A percentile compares a stretch with the other conserved stretches of the same genome.
Evolutionary conservation across 2,888 invertebrate species (phyloP).

Genomic region (Aphidius colemani): DNA sequence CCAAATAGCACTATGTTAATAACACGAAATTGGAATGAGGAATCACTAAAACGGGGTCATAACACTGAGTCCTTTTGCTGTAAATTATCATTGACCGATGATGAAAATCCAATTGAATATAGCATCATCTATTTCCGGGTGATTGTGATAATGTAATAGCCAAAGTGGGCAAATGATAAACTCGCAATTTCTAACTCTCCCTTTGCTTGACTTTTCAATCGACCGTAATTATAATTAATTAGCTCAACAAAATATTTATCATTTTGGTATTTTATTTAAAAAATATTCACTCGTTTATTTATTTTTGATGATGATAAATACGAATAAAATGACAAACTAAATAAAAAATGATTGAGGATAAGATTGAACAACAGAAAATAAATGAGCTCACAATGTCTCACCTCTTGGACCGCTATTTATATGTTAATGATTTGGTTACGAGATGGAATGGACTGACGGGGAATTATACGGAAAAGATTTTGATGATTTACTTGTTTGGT

Average conservation of each 20-base stretch:
- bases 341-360: constrained; percentile 32
- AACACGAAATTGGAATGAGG: too few relatives aligned
- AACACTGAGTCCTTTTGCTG: constrained; percentile 41
- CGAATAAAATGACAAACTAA: constrained; percentile 3
- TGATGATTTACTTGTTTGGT: constrained; percentile 6
- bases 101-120: constrained; percentile 53
- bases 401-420: constrained; percentile 21
- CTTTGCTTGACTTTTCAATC: constrained; percentile 48
- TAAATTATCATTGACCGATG: constrained; percentile 52
- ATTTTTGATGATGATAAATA: constrained; percentile 1
- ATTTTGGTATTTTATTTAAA: too few relatives aligned
- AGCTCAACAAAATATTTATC: constrained; percentile 21
- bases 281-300: background rate
- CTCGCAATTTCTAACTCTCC: background rate
- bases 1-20: too few relatives aligned
- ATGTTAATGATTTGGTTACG: constrained; percentile 25
- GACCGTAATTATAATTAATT: constrained; percentile 50
- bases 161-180: too few relatives aligned
- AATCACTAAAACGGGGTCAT: background rate
- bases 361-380: constrained; percentile 36
- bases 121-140: constrained; percentile 46
- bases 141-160: constrained; percentile 16
- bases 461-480: constrained; percentile 8
- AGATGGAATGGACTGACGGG: background rate
- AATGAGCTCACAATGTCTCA: constrained; percentile 16